Evolutionary conservation across 1,140 invertebrate species (phyloP).

Genomic region (Bombus waltoni): DNA sequence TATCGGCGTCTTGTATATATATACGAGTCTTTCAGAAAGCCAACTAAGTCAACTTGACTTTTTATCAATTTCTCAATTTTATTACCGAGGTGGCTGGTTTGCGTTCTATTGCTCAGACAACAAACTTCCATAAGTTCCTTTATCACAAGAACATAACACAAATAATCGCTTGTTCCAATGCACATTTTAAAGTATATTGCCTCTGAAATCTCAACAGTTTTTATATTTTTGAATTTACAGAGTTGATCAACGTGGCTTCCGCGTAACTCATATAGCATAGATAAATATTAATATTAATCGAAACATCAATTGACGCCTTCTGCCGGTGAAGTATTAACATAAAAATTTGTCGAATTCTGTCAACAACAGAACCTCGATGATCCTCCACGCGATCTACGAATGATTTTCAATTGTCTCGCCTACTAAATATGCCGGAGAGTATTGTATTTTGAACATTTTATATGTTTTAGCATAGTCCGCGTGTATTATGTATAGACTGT

Average conservation of each 20-base stretch:
- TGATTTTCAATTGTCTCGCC: no score
- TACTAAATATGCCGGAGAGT: no score
- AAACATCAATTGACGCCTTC: neutral
- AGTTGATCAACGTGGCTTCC: no score
- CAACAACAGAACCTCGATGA: neutral
- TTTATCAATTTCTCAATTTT: no score
- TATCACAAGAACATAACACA: neutral
- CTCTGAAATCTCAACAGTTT: neutral
- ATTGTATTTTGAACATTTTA: no score
- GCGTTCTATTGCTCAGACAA: no score
- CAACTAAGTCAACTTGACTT: neutral
- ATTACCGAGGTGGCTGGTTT: no score
- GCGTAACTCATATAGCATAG: no score
- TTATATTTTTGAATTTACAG: neutral
- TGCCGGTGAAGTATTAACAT: neutral
- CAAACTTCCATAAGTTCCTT: no score
- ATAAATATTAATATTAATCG: neutral
- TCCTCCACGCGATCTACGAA: no score
- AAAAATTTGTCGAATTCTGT: neutral
- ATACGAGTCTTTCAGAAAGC: neutral
- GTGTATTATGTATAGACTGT: no score
- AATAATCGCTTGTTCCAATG: neutral
- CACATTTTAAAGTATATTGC: neutral
- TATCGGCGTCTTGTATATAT: neutral
- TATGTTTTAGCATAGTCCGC: no score